phyloP scores from a whole-genome alignment of 2,113 vertebrate species.

The Cheirogaleus medius region DNA sequence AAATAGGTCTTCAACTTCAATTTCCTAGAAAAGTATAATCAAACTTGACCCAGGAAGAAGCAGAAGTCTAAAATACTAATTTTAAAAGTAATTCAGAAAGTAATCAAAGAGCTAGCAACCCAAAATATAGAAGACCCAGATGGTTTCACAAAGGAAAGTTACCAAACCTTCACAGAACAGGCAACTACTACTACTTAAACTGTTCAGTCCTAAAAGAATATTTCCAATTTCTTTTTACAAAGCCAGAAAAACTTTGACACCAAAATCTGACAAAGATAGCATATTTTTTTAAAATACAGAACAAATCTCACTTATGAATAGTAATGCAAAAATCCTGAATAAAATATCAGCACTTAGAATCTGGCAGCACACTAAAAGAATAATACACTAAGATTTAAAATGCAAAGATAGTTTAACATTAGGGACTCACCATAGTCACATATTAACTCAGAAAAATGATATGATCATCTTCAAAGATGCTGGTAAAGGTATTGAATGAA shows the following conservation, averaged over 20 bases:
- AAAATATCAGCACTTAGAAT: constrained; percentile 73
- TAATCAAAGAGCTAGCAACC: not conserved
- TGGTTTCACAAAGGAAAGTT: not conserved
- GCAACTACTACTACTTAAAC: not conserved
- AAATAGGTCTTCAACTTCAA: not conserved
- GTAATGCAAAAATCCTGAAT: constrained; percentile 68
- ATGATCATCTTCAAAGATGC: constrained; percentile 32
- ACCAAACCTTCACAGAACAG: not conserved
- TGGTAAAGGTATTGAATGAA: not conserved
- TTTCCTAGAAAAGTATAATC: constrained; percentile 9
- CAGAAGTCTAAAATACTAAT: constrained; percentile 9
- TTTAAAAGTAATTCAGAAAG: constrained; percentile 18
- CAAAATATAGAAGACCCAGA: constrained; percentile 6
- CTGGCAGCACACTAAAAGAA: constrained; percentile 52
- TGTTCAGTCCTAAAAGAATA: not conserved
- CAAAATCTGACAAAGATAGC: constrained; percentile 41
- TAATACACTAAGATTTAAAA: constrained; percentile 60
- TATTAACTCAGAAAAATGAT: constrained; percentile 17
- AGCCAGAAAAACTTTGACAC: constrained; percentile 43
- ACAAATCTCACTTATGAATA: constrained; percentile 62
- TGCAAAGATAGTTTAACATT: constrained; percentile 40
- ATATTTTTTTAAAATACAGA: constrained; percentile 9
- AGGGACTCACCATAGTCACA: constrained; percentile 10
- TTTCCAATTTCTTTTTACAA: constrained; percentile 26
- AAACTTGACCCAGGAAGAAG: not conserved